phyloP scores from a whole-genome alignment of 1,140 invertebrate genomes.

The Drosophila orena region DNA sequence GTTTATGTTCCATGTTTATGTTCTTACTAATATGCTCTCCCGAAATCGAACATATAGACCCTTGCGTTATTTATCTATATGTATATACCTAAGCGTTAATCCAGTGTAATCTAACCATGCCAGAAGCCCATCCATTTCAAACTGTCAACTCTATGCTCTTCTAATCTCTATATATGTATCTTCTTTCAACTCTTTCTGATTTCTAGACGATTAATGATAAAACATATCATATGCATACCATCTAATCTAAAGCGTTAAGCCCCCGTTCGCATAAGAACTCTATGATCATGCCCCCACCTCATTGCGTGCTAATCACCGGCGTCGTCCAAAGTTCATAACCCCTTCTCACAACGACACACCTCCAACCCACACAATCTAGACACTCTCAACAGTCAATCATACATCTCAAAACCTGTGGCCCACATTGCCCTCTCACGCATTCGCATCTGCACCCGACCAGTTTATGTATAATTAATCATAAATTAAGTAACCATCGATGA shows the following conservation, averaged over 20 bases:
- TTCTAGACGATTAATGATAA: constrained; percentile 84
- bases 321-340: constrained; percentile 38
- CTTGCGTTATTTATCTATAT: constrained; percentile 52
- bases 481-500: constrained; percentile 27
- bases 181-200: constrained; percentile 81
- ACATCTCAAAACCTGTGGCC: constrained; percentile 39
- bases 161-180: constrained; percentile 80
- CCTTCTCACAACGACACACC: constrained; percentile 18
- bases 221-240: constrained; percentile 78
- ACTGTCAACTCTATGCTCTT: constrained; percentile 75
- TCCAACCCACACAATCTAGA: constrained; percentile 34
- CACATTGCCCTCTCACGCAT: constrained; percentile 55
- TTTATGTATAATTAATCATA: constrained; percentile 44
- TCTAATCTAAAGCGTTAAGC: constrained; percentile 57
- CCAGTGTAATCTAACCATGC: constrained; percentile 55
- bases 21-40: constrained; percentile 62
- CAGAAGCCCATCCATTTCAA: constrained; percentile 37
- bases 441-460: constrained; percentile 18
- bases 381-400: constrained; percentile 62
- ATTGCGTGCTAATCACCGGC: constrained; percentile 57
- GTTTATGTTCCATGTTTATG: constrained; percentile 68
- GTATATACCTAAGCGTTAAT: constrained; percentile 51
- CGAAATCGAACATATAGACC: constrained; percentile 33
- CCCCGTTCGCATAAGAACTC: constrained; percentile 44
- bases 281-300: constrained; percentile 54